phyloP scores from a whole-genome alignment of 2,888 invertebrate genomes.

The Chymomyza fuscimana region DNA sequence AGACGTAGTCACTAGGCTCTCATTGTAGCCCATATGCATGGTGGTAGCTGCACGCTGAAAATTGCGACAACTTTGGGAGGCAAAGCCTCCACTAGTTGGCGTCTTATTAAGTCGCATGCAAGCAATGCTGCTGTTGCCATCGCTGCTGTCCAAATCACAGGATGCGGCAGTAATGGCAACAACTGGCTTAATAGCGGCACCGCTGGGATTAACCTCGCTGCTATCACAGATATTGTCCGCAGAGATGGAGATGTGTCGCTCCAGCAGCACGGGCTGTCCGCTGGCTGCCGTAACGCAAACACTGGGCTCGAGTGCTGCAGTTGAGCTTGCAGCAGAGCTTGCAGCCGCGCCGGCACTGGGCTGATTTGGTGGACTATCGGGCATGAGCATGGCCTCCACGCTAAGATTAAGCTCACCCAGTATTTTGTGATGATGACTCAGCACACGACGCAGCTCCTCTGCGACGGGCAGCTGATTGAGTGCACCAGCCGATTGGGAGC shows the following conservation, averaged over 20 bases:
- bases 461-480: constrained; percentile 87
- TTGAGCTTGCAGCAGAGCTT: no score
- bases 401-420: constrained; percentile 92
- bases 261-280: constrained; percentile 60
- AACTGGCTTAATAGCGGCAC: constrained; percentile 80
- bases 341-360: constrained; percentile 65
- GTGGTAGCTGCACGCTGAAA: constrained; percentile 67
- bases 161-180: constrained; percentile 82
- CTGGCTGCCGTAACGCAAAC: constrained; percentile 75
- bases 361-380: constrained; percentile 82
- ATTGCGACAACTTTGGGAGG: constrained; percentile 77
- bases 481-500: constrained; percentile 83
- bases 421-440: constrained; percentile 89
- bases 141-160: constrained; percentile 85
- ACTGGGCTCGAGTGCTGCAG: constrained; percentile 71
- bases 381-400: constrained; percentile 95
- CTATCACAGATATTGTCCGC: constrained; percentile 84
- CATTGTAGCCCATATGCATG: constrained; percentile 39
- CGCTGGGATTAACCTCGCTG: constrained; percentile 81
- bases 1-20: constrained; percentile 24
- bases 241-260: constrained; percentile 62
- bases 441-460: constrained; percentile 91
- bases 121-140: constrained; percentile 88
- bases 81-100: constrained; percentile 69
- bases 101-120: constrained; percentile 82